Evolutionary conservation across 1,140 invertebrate genomes (phyloP).

Genomic region (Euborellia annulipes): DNA sequence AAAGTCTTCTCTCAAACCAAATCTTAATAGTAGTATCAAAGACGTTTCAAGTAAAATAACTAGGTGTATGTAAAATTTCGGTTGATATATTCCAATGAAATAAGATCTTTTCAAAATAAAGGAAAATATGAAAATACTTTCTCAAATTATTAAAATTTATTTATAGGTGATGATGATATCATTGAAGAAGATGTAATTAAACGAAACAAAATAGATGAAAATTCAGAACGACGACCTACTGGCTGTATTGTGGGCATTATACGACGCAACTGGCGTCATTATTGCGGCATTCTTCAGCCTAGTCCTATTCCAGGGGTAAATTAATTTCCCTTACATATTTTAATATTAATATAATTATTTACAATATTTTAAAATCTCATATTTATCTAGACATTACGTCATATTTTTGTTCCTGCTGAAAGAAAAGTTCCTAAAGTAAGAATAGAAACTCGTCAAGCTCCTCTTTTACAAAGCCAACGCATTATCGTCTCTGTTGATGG

Average conservation of each 20-base stretch:
- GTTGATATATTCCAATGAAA: no score
- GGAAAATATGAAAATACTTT: no score
- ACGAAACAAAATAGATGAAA: slow-evolving; percentile 21
- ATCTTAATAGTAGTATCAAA: no score
- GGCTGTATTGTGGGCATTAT: slow-evolving; percentile 90
- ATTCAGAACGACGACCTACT: slow-evolving; percentile 48
- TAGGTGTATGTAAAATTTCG: no score
- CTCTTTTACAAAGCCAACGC: slow-evolving; percentile 60
- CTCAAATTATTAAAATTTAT: no score
- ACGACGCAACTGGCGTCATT: slow-evolving; percentile 88
- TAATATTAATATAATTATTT: no score
- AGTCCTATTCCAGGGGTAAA: slow-evolving; percentile 55
- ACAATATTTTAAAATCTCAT: slow-evolving; percentile 4
- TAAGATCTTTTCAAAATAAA: no score
- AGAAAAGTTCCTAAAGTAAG: slow-evolving; percentile 77
- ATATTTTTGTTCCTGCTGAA: slow-evolving; percentile 83
- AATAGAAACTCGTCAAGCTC: slow-evolving; percentile 81
- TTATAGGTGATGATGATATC: slow-evolving; percentile 34
- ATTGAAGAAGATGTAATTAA: slow-evolving; percentile 45
- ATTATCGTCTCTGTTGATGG: slow-evolving; percentile 85
- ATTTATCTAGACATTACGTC: slow-evolving; percentile 41
- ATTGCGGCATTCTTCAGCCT: slow-evolving; percentile 84
- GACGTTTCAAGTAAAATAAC: no score
- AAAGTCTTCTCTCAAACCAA: no score
- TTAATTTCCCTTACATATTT: no score